Conservation (phyloP, 1,140 invertebrate species). For the Dreissena rostriformis region DNA sequence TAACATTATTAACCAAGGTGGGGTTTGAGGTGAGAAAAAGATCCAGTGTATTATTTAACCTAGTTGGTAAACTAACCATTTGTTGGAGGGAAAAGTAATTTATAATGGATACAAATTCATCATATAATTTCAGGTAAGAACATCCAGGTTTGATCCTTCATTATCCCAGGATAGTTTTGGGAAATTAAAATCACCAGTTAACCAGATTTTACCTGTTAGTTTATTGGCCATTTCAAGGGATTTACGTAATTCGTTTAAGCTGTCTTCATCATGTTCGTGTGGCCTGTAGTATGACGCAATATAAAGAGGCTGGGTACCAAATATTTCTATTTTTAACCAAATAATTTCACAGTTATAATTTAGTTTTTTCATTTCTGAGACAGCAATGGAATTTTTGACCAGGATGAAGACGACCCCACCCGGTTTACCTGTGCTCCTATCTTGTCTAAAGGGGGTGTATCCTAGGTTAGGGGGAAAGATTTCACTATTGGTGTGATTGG, state of each 20-base stretch:
- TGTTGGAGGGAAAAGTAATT: too few species aligned
- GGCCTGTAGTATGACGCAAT: neutral
- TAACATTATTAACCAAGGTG: too few species aligned
- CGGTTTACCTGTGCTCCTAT: neutral
- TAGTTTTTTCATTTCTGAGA: neutral
- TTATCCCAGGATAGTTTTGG: too few species aligned
- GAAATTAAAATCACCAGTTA: too few species aligned
- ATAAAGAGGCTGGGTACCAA: neutral
- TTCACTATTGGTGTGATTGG: neutral
- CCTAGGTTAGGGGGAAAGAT: neutral
- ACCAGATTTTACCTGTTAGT: too few species aligned
- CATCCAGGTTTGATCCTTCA: too few species aligned
- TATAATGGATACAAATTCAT: too few species aligned
- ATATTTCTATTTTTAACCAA: conserved; percentile 2
- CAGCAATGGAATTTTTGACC: neutral
- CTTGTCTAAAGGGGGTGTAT: neutral
- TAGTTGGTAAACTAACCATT: too few species aligned
- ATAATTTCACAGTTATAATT: neutral
- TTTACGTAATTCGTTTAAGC: neutral
- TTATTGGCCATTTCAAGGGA: too few species aligned
- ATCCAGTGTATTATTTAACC: too few species aligned
- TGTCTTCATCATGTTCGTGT: neutral
- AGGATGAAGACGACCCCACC: neutral
- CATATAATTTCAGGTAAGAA: too few species aligned
- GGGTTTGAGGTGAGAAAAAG: too few species aligned